These are phyloP conservation scores for Halichoerus grypus DNA, from an alignment of 2,113 vertebrate species.

Conservation along the genomic window DNA sequence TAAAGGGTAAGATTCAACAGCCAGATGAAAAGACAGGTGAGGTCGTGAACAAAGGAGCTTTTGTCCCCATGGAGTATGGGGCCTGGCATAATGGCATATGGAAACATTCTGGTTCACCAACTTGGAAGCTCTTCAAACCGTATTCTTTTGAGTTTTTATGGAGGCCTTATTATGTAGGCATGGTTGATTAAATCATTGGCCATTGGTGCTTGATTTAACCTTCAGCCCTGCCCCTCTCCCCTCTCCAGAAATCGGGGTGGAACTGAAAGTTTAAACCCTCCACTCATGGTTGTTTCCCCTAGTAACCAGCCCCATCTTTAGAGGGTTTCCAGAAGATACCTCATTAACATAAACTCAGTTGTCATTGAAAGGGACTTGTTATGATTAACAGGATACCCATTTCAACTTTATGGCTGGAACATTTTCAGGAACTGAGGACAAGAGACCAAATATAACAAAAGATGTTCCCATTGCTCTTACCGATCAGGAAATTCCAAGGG, in stretches of 20 bases:
- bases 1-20: not conserved
- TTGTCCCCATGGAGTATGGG: not conserved
- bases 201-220: not conserved
- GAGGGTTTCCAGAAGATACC: not conserved
- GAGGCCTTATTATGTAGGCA: not conserved
- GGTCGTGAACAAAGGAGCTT: not conserved
- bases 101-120: not conserved
- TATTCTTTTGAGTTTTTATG: not conserved
- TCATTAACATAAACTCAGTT: not conserved
- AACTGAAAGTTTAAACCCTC: not conserved
- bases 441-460: not conserved
- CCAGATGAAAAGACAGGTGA: not conserved
- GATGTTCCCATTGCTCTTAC: not conserved
- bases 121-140: not conserved
- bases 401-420: not conserved
- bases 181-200: not conserved
- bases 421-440: not conserved
- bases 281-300: not conserved
- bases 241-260: not conserved
- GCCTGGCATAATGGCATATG: not conserved
- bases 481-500: not conserved
- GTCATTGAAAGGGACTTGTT: not conserved
- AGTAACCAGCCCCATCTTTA: not conserved
- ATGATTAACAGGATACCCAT: not conserved
- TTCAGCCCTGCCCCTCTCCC: not conserved